Evolutionary conservation across 2,113 vertebrate genomes (phyloP), one percentile per base, ranked within the genome.

Genomic region (Maccullochella peelii): DNA sequence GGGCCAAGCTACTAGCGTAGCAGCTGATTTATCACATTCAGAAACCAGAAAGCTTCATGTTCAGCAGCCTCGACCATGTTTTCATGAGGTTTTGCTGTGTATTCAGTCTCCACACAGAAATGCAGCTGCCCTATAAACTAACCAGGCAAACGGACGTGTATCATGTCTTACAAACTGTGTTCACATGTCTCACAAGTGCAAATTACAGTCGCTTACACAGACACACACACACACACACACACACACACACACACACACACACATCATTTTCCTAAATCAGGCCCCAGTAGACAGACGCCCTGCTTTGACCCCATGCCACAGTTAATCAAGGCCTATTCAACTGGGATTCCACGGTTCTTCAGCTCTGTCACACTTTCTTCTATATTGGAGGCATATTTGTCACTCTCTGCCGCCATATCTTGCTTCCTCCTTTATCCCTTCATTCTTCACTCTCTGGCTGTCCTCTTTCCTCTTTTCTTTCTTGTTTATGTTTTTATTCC

Each of bases 321-420:
- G 78, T 87, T 92, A 93, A 93, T 93, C 90, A 90, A 86, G 88
- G 68, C 83, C 83, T 67, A 92, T 94, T 94, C 87, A 88, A 21
- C 77, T 49, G 49, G 87, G 88, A 93, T 77, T 83, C 82, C 62
- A 82, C 63, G 59, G 36, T 10, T 36, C 79, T 88, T 87, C 83
- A 68, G 86, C 90, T 87, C 91, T 80, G 89, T 91, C 91, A 83
- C 83, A 82, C 91, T 65, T n/a, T 65, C 85, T 68, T 59, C 68
- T 69, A n/a, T 67, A 75, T 88, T 81, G 50, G 38, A 57, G 70
- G 65, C 73, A 66, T 62, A 68, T 84, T 75, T 62, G 52, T 85
- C 84, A 49, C 65, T 81, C 75, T 74, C 25, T 68, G 23, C 54
- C 16, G 1, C 81, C 77, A 78, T 80, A 79, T 87, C 50, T 69